These are phyloP conservation scores for Drosophila subquinaria DNA, from an alignment of 2,888 invertebrate species.

Conservation along the genomic window DNA sequence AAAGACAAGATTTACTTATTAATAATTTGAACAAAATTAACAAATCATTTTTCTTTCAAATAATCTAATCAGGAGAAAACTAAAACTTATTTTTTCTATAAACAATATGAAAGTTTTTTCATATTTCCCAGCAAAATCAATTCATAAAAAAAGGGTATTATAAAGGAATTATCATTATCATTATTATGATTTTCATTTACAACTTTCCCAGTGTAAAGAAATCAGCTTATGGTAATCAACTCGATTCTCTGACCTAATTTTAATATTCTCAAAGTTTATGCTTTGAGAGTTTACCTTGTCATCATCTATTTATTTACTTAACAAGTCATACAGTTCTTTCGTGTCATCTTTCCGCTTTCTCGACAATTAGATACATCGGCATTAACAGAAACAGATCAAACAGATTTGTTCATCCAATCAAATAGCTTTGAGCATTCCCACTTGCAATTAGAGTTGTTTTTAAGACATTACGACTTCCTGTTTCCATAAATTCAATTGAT, in stretches of 20 bases:
- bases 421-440: conserved; percentile 9
- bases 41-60: neutral
- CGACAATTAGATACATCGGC: conserved; percentile 20
- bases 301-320: conserved; percentile 15
- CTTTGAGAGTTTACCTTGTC: conserved; percentile 1
- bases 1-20: neutral
- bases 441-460: conserved; percentile 46
- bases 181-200: neutral
- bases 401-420: conserved; percentile 13
- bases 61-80: neutral
- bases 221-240: conserved; percentile 14
- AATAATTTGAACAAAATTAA: neutral
- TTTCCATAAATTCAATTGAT: conserved; percentile 44
- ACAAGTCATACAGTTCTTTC: conserved; percentile 22
- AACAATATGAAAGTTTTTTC: neutral
- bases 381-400: conserved; percentile 33
- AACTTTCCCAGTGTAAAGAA: neutral
- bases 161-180: neutral
- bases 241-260: conserved; percentile 15
- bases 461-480: conserved; percentile 53
- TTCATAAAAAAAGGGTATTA: neutral
- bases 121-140: neutral
- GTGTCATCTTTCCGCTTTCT: conserved; percentile 51
- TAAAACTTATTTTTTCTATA: neutral
- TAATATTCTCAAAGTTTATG: conserved; percentile 12